Evolutionary conservation across 2,113 vertebrate genomes (phyloP).

Genomic region (Corydoras sp.): DNA sequence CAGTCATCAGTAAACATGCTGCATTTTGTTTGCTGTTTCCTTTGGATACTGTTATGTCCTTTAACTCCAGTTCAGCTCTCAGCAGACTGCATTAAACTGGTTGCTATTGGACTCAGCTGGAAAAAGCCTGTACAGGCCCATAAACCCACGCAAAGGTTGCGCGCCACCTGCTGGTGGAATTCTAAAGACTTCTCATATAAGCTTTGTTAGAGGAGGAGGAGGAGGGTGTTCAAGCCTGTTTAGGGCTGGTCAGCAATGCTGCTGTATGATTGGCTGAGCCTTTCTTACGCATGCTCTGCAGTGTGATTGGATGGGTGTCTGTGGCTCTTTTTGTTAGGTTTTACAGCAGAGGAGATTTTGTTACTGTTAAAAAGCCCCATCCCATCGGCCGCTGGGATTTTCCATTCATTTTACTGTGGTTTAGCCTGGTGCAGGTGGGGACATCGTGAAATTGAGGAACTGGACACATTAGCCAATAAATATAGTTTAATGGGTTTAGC

Average conservation of each 20-base stretch:
- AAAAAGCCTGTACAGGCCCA: conserved; percentile 13
- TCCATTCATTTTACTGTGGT: too few relatives aligned
- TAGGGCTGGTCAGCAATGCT: conserved; percentile 30
- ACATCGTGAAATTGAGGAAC: too few relatives aligned
- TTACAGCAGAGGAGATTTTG: too few relatives aligned
- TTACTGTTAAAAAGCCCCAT: too few relatives aligned
- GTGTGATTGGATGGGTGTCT: conserved; percentile 1
- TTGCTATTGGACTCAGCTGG: conserved; percentile 31
- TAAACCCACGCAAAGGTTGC: neutral
- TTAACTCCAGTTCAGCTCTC: too few relatives aligned
- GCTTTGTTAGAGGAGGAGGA: conserved; percentile 10
- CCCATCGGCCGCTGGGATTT: too few relatives aligned
- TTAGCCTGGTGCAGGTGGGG: too few relatives aligned
- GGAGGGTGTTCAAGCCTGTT: neutral
- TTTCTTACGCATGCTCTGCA: neutral
- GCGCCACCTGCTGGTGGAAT: conserved; percentile 35
- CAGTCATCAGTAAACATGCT: neutral
- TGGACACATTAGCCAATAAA: too few relatives aligned
- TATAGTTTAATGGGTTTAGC: too few relatives aligned
- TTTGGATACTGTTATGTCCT: conserved; percentile 22
- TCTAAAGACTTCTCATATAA: neutral
- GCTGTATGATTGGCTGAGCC: neutral
- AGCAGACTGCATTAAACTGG: conserved; percentile 22
- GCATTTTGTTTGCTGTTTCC: conserved; percentile 24
- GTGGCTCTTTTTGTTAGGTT: too few relatives aligned